Percentiles rank a stretch among this genome's conserved stretches.
These are phyloP conservation scores for Glaucidium brasilianum DNA, from an alignment of 2,113 vertebrate species.

Conservation along the genomic window DNA sequence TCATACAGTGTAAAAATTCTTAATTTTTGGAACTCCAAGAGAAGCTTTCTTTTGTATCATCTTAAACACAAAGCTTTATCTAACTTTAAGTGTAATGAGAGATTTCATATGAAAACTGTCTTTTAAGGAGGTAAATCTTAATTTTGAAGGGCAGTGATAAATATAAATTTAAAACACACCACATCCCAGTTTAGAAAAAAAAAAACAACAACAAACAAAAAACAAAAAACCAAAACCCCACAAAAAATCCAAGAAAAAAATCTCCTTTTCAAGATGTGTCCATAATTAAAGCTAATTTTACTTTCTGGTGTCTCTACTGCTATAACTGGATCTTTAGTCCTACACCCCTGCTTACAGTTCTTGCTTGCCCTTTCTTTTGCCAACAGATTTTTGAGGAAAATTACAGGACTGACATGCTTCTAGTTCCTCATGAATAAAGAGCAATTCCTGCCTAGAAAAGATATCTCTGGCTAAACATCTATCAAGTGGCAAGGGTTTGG, in stretches of 20 bases:
- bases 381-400: constrained; percentile 20
- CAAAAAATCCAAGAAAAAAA: neutral
- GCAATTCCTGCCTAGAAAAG: neutral
- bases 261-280: neutral
- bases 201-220: too few species aligned
- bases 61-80: neutral
- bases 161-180: neutral
- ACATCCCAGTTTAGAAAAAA: neutral
- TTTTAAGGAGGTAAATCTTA: neutral
- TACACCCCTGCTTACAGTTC: neutral
- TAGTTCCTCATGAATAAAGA: constrained; percentile 3
- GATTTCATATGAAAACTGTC: neutral
- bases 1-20: neutral
- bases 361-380: constrained; percentile 2
- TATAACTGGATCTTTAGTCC: neutral
- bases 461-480: neutral
- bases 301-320: neutral
- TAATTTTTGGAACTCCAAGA: neutral
- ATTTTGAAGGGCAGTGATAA: neutral
- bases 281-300: constrained; percentile 21
- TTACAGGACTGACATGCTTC: neutral
- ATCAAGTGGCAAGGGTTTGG: neutral
- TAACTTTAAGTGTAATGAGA: neutral
- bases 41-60: neutral
- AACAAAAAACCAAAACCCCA: neutral